Base-by-base conservation (phyloP, 2,113 vertebrate genomes). In the Origma solitaria region DNA sequence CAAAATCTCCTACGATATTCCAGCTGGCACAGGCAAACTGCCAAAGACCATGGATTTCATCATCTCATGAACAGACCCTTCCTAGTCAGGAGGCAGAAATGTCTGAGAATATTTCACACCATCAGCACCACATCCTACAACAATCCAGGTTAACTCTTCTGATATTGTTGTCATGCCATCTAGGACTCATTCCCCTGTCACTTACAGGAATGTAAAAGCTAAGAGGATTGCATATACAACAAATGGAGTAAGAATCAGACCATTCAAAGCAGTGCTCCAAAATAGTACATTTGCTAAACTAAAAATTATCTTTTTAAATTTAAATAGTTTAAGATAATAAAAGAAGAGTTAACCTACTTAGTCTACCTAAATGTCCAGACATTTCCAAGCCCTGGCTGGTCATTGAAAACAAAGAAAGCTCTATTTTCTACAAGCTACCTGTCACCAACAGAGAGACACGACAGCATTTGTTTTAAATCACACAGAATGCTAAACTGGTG, bases 381-480 rank as follows among this genome's bases (percentile, higher is more conserved):
- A 50, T 54, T 80, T 72, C 27, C 51, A 82, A 21, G 12, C 22
- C 30, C 22, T 57, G 13, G 28, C 0, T 54, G 25, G 10, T 76
- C 44, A 72, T 0, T 80, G 66, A 91, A 96, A 92, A 91, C 76
- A 90, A 95, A 91, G 47, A 53, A 89, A 71, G 31, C 10, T 11
- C 5, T 65, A 33, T 69, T 88, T 88, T 88, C 66, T 83, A 35
- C 57, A 80, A 61, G 37, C 61, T 72, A 92, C 82, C 62, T 82
- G 33, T 83, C 82, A 76, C 18, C 20, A 57, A 49, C 53, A 77
- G 14, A 76, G 31, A 90, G 40, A 69, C 37, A 81, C 0, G 5
- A 88, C 18, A 86, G 58, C 47, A 42, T 83, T 89, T 68, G 37
- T 88, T 95, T 95, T 79, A 95, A 86, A 91, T 81, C 75, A 60